Conservation (phyloP, 2,888 invertebrate genomes). For the Oeneis ivallda region DNA sequence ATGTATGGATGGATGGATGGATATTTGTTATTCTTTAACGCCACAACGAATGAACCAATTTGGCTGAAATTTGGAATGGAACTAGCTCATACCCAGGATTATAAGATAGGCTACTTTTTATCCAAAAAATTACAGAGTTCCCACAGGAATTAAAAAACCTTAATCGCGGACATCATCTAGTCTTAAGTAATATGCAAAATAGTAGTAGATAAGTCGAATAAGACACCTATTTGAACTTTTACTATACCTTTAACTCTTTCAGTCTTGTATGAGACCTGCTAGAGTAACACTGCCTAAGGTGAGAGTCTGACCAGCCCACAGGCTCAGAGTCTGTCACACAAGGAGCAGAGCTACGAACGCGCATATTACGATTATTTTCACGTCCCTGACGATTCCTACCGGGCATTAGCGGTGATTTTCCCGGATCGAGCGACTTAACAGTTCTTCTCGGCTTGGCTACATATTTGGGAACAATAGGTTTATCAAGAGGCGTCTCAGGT, state of each 20-base stretch:
- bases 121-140: too few species aligned
- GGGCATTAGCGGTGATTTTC: conserved; percentile 52
- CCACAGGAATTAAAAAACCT: too few species aligned
- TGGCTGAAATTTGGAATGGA: too few species aligned
- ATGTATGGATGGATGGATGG: too few species aligned
- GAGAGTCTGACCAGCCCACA: conserved; percentile 54
- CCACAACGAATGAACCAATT: too few species aligned
- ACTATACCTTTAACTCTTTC: conserved; percentile 63
- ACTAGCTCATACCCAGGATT: too few species aligned
- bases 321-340: conserved; percentile 46
- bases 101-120: too few species aligned
- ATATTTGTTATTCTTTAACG: too few species aligned
- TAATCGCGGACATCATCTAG: too few species aligned
- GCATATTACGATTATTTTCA: conserved; percentile 44
- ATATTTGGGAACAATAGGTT: conserved; percentile 47
- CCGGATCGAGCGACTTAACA: conserved; percentile 62
- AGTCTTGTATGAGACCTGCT: conserved; percentile 63
- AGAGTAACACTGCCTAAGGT: conserved; percentile 57
- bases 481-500: conserved; percentile 48
- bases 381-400: conserved; percentile 40
- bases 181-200: too few species aligned
- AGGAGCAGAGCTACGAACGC: conserved; percentile 54
- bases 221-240: not conserved
- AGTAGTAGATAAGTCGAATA: not conserved
- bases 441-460: conserved; percentile 68